Conservation (phyloP, 2,888 invertebrate species). For the Drosophila nr. perissopoda region DNA sequence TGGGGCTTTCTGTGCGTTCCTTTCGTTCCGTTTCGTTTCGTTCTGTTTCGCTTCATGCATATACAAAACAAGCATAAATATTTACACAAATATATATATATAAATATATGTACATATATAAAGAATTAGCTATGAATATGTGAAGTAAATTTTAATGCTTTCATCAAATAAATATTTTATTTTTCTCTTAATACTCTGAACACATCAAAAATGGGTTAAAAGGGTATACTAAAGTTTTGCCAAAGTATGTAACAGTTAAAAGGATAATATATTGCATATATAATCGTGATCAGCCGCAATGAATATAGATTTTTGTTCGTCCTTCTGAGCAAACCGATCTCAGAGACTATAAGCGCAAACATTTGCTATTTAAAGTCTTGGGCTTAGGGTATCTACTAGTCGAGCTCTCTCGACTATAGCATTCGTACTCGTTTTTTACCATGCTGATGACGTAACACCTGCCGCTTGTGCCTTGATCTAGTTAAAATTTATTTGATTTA, state of each 20-base stretch:
- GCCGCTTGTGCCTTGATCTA: conserved; percentile 31
- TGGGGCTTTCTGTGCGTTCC: conserved; percentile 32
- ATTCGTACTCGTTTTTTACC: background rate
- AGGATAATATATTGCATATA: background rate
- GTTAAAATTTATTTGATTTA: conserved; percentile 38
- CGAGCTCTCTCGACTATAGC: background rate
- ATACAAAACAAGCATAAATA: conserved; percentile 12
- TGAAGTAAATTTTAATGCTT: conserved; percentile 37
- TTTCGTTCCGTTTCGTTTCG: conserved; percentile 14
- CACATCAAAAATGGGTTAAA: background rate
- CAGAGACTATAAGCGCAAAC: background rate
- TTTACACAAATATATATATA: background rate
- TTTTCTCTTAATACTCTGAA: background rate
- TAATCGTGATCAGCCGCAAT: background rate
- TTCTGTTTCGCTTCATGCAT: conserved; percentile 18
- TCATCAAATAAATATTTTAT: conserved; percentile 37
- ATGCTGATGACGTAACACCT: conserved; percentile 37
- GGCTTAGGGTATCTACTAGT: background rate
- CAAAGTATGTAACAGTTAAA: background rate
- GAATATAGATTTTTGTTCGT: background rate
- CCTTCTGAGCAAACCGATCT: no score
- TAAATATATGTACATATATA: background rate
- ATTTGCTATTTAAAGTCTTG: background rate
- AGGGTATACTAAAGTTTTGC: background rate
- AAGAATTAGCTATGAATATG: background rate